Percentiles rank a stretch among this genome's conserved stretches.
phyloP scores from a whole-genome alignment of 2,888 invertebrate genomes.

The Zootermopsis nevadensis region DNA sequence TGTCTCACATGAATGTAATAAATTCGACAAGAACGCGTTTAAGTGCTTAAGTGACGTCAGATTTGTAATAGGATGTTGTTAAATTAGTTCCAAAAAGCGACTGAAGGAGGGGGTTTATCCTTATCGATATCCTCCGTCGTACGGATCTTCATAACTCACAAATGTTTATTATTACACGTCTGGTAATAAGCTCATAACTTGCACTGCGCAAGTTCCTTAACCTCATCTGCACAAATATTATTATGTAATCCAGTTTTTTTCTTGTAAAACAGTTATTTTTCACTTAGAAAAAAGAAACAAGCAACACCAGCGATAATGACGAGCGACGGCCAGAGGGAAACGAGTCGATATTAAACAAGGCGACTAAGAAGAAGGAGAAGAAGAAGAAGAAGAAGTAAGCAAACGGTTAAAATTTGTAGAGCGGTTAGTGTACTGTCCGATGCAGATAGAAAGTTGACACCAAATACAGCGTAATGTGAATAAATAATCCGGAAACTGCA shows the following conservation, averaged over 20 bases:
- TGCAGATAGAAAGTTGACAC: neutral
- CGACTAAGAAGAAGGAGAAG: neutral
- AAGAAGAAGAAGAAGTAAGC: neutral
- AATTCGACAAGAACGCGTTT: no score
- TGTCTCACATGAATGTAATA: no score
- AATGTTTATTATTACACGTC: no score
- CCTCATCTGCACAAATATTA: neutral
- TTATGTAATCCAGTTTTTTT: conserved; percentile 11
- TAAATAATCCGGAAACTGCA: no score
- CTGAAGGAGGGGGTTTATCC: no score
- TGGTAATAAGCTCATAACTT: no score
- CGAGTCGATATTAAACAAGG: neutral
- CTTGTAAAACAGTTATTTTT: conserved; percentile 11
- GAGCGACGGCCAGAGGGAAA: neutral
- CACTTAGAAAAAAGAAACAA: neutral
- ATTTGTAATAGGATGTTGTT: no score
- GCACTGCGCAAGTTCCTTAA: neutral
- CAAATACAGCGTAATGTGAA: no score
- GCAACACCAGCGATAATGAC: conserved; percentile 11
- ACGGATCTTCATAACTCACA: no score
- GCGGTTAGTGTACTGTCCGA: neutral
- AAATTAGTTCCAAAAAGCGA: no score
- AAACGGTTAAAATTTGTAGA: neutral
- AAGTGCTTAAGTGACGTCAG: no score
- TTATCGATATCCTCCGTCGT: no score